phyloP scores from a whole-genome alignment of 2,797 vertebrate species.

The Sebastiscus albofasciatus region DNA sequence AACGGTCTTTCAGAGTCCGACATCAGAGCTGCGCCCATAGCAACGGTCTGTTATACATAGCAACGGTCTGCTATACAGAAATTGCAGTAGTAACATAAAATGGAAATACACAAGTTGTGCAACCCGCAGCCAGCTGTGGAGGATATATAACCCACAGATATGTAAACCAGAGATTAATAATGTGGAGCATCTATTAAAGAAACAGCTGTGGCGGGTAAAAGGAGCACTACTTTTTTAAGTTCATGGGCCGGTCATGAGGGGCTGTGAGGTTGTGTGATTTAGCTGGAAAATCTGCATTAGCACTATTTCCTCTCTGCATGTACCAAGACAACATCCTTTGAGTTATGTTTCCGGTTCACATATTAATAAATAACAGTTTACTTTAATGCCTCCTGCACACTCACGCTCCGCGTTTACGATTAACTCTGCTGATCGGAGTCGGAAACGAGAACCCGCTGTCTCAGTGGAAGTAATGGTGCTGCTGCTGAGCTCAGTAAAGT shows the following conservation, averaged over 20 bases:
- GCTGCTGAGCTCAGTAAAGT: conserved; percentile 30
- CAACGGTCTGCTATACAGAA: too few species aligned
- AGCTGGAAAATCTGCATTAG: conserved; percentile 3
- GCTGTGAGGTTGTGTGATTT: not conserved
- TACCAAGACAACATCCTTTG: not conserved
- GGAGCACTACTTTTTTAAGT: not conserved
- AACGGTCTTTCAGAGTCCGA: too few species aligned
- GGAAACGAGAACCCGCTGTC: conserved; percentile 7
- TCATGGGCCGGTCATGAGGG: not conserved
- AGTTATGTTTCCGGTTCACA: not conserved
- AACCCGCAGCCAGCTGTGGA: conserved; percentile 4
- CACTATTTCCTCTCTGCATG: not conserved
- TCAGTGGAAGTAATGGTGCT: conserved; percentile 23
- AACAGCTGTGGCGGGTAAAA: not conserved
- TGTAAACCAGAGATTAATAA: conserved; percentile 15
- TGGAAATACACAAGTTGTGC: not conserved
- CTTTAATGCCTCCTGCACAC: not conserved
- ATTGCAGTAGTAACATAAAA: not conserved
- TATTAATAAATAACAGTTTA: conserved; percentile 20
- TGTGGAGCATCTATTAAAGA: not conserved
- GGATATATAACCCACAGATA: conserved; percentile 8
- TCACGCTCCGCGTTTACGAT: not conserved
- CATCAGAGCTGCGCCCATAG: too few species aligned
- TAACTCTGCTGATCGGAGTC: not conserved
- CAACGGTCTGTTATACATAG: too few species aligned